Evolutionary conservation across 1,140 invertebrate species (phyloP), one percentile per base, ranked within the genome.

Genomic region (Sitophilus oryzae): DNA sequence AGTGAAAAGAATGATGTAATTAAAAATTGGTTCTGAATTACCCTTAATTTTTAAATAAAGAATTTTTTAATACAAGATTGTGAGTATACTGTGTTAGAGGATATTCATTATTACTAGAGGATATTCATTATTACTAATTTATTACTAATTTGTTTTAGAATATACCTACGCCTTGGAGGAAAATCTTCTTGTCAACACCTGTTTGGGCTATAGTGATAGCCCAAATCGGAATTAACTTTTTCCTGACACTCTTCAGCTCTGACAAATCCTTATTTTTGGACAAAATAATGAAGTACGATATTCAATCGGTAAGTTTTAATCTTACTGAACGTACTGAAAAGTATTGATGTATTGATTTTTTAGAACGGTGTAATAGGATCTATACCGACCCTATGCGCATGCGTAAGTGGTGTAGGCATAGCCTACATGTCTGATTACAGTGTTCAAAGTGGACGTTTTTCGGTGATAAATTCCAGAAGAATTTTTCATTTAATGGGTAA

Each of bases 121-220:
- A n/a, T n/a, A n/a, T n/a, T n/a, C n/a, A n/a, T n/a, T n/a, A n/a
- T n/a, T n/a, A n/a, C n/a, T n/a, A n/a, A n/a, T n/a, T n/a, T n/a
- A n/a, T n/a, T n/a, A n/a, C n/a, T n/a, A n/a, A n/a, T 34, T 46
- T n/a, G 11, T 34, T 46, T 10, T 14, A 46, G 44, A 25, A 46
- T 34, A 11, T 46, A 8, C 44, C 44, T 9, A 46, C 22, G 23
- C 44, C 44, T 18, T 46, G 44, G 44, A 2, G 1, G 3, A 46
- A 46, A 46, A 19, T 46, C 8, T 30, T 46, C 2, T n/a, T 20
- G 4, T 16, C n/a, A 1, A n/a, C 30, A 3, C 19, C 8, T 15
- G 16, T 46, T 1, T 46, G 44, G 44, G 44, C 44, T 8, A 14
- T 22, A 8, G 14, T 46, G 10, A 15, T 46, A 5, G 44, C 44